Evolutionary conservation across 2,888 invertebrate species (phyloP), one percentile per base, ranked within the genome.

Genomic region (Drosophila falleni): DNA sequence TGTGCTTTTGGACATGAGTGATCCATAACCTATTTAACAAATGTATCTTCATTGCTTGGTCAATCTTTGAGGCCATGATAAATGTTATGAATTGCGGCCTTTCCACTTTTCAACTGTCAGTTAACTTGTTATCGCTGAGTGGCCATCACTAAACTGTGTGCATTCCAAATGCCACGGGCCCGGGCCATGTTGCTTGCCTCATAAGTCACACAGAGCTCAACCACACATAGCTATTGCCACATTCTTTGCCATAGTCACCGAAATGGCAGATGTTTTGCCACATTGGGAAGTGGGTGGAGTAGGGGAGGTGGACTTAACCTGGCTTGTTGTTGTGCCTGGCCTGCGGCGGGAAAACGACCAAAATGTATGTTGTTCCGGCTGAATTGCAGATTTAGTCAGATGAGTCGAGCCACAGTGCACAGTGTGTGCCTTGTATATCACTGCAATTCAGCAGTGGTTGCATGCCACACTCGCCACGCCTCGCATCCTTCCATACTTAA

Each of bases 341-440:
- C 67, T 53, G 68, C 63, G 83, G 83, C 74, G 59, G 68, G 35
- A 65, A 82, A 74, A 65, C 74, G 65, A 86, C 89, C 80, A 78
- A 86, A 83, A 88, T 86, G 81, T 78, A 78, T 84, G 87, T 67
- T 80, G 87, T 76, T 88, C 87, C 84, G 81, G 61, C 69, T 84
- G 83, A 84, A 87, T 83, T 78, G 89, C 64, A 81, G 84, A 80
- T 87, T 80, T 76, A 59, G 60, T 62, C 60, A 56, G 56, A 29
- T 55, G 44, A 64, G 47, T 53, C 29, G 19, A 49, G 69, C 65
- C 73, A 53, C 58, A 54, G 42, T 33, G 39, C 47, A 46, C 58
- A 78, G n/a, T 51, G 51, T 64, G 61, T 35, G 61, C 39, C 47
- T 53, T 46, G 15, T 63, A 53, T 68, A 55, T 62, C 50, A 42